Evolutionary conservation across 2,888 invertebrate species (phyloP), one percentile per base, ranked within the genome.

Genomic region (Gibbula magus): DNA sequence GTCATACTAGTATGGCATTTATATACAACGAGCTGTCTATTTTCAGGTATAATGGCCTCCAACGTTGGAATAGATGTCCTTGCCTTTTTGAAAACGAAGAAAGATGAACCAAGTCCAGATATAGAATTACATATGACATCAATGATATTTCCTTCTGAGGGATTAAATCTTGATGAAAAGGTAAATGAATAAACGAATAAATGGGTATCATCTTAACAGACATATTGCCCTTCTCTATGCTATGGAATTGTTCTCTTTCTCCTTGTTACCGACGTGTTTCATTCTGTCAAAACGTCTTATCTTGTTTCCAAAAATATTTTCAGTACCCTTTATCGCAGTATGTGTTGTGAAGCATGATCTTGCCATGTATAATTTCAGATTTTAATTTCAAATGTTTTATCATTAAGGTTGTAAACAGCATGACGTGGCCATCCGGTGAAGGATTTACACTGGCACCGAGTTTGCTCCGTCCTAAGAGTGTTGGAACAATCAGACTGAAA

Each of bases 401-500:
- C 35, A 35, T 10, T 45, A 8, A 73, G 70, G 32, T 73, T 18
- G 10, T n/a, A 5, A 35, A 73, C 20, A 29, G 45, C 0, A 4
- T 73, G 39, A 35, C 13, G 8, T 73, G 70, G 70, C 20, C 35
- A 13, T n/a, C 18, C 18, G 39, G 32, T n/a, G 39, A 73, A 16
- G 88, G 87, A 0, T 85, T 88, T 66, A 84, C 82, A 1, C 75
- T 87, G 2, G 78, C 79, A 8, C 80, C 86, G 16, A 85, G 87
- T 56, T 78, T 87, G 10, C 77, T 87, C 25, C 83, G 81, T 53
- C 95, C 96, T 94, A 80, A 97, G 96, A 91, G 96, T 80, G 94
- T 95, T 4, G 98, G 98, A 0, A 95, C 95, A 86, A 95, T 98
- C 1, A 95, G 95, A 84, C 93, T 99, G 25, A 94, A 94, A 75